Base-by-base conservation (phyloP, 2,113 vertebrate genomes). In the Scopus umbretta region DNA sequence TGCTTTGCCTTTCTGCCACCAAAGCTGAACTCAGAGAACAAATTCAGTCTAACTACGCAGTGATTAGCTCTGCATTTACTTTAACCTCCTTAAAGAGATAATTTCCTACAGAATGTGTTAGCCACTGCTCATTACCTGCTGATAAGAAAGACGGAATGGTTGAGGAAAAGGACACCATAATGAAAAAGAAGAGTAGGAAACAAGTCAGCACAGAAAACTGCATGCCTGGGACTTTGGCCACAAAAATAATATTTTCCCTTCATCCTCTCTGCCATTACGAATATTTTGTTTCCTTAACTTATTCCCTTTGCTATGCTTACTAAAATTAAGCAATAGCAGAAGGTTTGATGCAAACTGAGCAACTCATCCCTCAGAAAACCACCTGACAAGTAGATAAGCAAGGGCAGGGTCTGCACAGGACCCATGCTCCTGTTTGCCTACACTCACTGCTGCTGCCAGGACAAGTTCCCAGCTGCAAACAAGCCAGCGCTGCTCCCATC, bases 401-500 rank as follows among this genome's bases (percentile, higher is more conserved):
- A 50, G 8, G 16, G 21, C 7, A 59, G 17, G 11, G 5, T 55
- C 52, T 56, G 26, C 38, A 50, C 47, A 47, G 26, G 34, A 47
- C 47, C 58, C 7, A 0, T 8, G 11, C 38, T 36, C 23, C 42
- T 13, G 3, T 75, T 59, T 45, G 21, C 16, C 56, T 2, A 8
- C 27, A 34, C 16, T 19, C 3, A 0, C 18, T 7, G 11, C 47
- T 5, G 7, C 19, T 84, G 29, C 55, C 47, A 59, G 32, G n/a
- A 42, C 0, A 1, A 73, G 7, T 19, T 85, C 52, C 74, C 70
- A 71, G 61, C n/a, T 50, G 52, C 22, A 21, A 74, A 79, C 2
- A 67, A 82, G 66, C 38, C 71, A 61, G 34, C 1, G 0, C 22
- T 32, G 49, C 40, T 56, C 16, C 2, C 0, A 0, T 23, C 16